Base-by-base conservation (phyloP, 1,140 invertebrate species). In the Tetramorium simillimum region DNA sequence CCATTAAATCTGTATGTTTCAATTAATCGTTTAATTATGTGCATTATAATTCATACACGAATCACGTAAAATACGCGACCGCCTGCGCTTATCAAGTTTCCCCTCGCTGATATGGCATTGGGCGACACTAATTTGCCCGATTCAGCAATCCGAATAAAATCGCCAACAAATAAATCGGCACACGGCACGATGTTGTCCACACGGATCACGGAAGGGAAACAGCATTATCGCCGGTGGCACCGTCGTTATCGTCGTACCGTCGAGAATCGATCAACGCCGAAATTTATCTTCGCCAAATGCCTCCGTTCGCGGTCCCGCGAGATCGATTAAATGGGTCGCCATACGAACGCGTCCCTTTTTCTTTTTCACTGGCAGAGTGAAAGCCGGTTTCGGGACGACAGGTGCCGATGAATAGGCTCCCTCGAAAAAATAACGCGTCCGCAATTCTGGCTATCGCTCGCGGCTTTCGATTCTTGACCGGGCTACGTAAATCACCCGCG, bases 381-480 rank as follows among this genome's bases (percentile, higher is more conserved):
- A 85, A 85, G 49, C 33, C 72, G 58, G 40, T 78, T 78, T 78
- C 60, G 33, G 62, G 2, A 69, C 72, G 58, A 85, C 58, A 85
- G 73, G 60, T 65, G 73, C 60, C 73, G 46, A 85, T 85, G 75
- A 85, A 78, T 85, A 85, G 49, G 33, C 43, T 69, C 53, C 33
- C 69, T 21, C 85, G 40, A 80, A 86, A 85, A 85, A 86, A 81
- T 86, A 86, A 80, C 85, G 85, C 76, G 49, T 81, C 76, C 85
- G 85, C 76, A 69, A 86, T 80, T 89, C 80, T 76, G 63, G 75
- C 69, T 85, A 87, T 87, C 85, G 73, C 70, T 87, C 78, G 67
- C 77, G 86, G 76, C 65, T 63, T 80, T 89, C 82, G 86, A 88
- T 88, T 88, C 86, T 88, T 89, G 86, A 18, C 86, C 78, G 58